These are phyloP conservation scores for Palaemon carinicauda DNA, from an alignment of 1,140 invertebrate genomes.

Conservation along the genomic window DNA sequence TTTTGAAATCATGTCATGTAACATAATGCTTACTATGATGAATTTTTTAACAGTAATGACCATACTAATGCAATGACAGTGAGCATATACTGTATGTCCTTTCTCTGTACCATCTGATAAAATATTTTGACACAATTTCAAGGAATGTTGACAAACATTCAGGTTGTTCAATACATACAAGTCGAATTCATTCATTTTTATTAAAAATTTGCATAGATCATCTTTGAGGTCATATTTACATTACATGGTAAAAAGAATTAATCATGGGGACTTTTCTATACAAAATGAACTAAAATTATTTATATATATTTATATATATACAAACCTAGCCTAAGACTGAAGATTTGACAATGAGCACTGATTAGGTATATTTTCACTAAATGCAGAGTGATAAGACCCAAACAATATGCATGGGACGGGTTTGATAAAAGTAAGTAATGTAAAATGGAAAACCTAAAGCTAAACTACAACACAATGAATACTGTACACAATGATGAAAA, in stretches of 20 bases:
- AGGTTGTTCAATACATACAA: no score
- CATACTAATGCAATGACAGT: background rate
- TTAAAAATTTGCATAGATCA: conserved; percentile 3
- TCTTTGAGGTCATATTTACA: conserved; percentile 30
- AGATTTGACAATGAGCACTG: conserved; percentile 56
- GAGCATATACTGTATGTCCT: background rate
- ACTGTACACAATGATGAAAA: background rate
- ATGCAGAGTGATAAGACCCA: conserved; percentile 12
- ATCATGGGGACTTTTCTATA: conserved; percentile 43
- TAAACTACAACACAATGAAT: background rate
- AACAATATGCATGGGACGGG: conserved; percentile 17
- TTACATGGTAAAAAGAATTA: conserved; percentile 37
- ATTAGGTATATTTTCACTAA: conserved; percentile 31
- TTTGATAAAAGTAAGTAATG: conserved; percentile 11
- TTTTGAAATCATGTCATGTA: no score
- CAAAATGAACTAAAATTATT: conserved; percentile 51
- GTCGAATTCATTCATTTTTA: no score
- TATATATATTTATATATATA: conserved; percentile 37
- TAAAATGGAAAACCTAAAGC: conserved; percentile 15
- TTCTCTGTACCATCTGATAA: no score
- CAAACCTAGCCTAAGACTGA: conserved; percentile 53
- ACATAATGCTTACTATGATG: no score
- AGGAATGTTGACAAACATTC: no score
- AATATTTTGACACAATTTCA: no score
- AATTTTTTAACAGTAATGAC: background rate